Evolutionary conservation across 53 echinoderm and acorn worm species (phyloP).

Genomic region (Hippasteria phrygiana): DNA sequence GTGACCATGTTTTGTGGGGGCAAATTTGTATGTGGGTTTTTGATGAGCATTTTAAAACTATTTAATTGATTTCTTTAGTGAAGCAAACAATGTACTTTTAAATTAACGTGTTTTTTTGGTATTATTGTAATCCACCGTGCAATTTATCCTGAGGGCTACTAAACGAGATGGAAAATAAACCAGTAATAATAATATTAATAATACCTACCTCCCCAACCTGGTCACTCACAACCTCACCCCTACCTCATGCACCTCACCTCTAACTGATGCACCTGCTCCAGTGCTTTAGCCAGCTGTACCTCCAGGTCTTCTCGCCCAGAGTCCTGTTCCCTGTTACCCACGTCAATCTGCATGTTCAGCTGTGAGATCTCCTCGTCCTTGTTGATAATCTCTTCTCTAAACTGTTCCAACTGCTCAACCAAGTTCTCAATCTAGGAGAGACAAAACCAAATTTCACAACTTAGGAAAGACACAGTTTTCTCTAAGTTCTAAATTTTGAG

Average conservation of each 20-base stretch:
- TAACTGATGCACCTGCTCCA: slow-evolving; percentile 73
- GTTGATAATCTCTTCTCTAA: slow-evolving; percentile 89
- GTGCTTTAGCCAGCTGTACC: slow-evolving; percentile 62
- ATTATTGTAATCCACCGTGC: too few species aligned
- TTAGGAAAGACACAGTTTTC: not conserved
- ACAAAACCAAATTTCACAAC: not conserved
- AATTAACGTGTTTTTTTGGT: too few species aligned
- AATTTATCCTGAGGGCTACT: too few species aligned
- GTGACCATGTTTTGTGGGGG: too few species aligned
- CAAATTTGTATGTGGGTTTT: too few species aligned
- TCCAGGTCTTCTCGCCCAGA: slow-evolving; percentile 74
- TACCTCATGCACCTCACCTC: slow-evolving; percentile 65
- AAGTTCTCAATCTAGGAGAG: slow-evolving; percentile 83
- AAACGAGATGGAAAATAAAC: too few species aligned
- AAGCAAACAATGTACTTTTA: too few species aligned
- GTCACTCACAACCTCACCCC: not conserved
- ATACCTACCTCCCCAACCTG: not conserved
- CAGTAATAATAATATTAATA: too few species aligned
- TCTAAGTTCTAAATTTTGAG: too few species aligned
- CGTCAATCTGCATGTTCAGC: slow-evolving; percentile 84
- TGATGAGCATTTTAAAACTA: too few species aligned
- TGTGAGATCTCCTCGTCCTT: slow-evolving; percentile 93
- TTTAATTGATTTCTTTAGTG: too few species aligned
- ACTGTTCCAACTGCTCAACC: slow-evolving; percentile 96
- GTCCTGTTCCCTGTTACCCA: slow-evolving; percentile 77